These are phyloP conservation scores for Zelleria hepariella DNA, from an alignment of 2,888 invertebrate species.

Conservation along the genomic window DNA sequence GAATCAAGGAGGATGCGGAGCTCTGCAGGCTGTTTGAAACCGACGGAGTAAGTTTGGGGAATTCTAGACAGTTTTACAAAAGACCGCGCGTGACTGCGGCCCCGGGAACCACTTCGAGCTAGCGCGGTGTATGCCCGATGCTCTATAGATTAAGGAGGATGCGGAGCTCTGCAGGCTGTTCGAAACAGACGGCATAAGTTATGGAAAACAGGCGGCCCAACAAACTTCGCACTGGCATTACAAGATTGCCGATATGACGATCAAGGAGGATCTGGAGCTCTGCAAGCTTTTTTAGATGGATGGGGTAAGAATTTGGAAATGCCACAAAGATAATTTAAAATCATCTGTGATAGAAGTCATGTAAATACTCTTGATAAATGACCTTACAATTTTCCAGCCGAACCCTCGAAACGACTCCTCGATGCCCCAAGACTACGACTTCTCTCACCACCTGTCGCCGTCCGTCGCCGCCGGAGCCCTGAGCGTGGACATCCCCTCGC, in stretches of 20 bases:
- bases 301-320: conserved; percentile 43
- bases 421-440: conserved; percentile 66
- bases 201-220: no score
- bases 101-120: conserved; percentile 85
- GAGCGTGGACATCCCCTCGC: conserved; percentile 59
- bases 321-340: no score
- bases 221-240: no score
- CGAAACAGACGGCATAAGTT: conserved; percentile 73
- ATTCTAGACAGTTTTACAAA: not conserved
- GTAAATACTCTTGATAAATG: no score
- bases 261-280: conserved; percentile 82
- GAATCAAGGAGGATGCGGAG: conserved; percentile 81
- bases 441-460: conserved; percentile 62
- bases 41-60: conserved; percentile 43
- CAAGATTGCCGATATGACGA: conserved; percentile 85
- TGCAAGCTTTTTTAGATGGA: conserved; percentile 84
- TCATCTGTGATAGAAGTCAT: not conserved
- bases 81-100: conserved; percentile 85
- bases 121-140: conserved; percentile 88
- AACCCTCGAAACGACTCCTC: conserved; percentile 75
- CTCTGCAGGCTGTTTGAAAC: conserved; percentile 85
- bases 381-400: no score
- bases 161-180: conserved; percentile 83
- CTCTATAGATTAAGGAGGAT: conserved; percentile 85
- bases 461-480: conserved; percentile 50